These are phyloP conservation scores for Agelaius phoeniceus DNA, from an alignment of 2,113 vertebrate species.

Conservation along the genomic window DNA sequence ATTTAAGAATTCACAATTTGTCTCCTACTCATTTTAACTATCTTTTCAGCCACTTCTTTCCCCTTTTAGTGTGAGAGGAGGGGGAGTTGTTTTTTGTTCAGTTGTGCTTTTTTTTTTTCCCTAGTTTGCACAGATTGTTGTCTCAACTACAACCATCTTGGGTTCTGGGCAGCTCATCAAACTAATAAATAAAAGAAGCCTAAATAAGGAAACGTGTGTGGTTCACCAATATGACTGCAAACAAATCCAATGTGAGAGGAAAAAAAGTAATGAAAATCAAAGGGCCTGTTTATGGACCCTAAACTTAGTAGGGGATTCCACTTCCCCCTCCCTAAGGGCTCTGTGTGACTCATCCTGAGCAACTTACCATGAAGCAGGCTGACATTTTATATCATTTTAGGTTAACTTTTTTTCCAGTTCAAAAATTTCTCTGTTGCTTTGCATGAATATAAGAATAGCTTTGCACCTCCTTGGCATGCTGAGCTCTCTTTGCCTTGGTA, in stretches of 20 bases:
- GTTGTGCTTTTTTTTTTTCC: background rate
- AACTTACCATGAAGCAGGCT: background rate
- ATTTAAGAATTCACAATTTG: background rate
- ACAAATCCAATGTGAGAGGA: background rate
- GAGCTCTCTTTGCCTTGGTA: background rate
- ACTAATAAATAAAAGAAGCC: background rate
- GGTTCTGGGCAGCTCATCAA: background rate
- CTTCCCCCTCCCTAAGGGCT: background rate
- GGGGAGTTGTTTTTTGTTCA: rapidly evolving
- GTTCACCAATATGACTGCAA: background rate
- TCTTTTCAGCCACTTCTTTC: background rate
- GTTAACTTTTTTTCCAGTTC: background rate
- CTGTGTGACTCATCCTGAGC: background rate
- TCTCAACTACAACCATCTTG: background rate
- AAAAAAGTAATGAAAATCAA: background rate
- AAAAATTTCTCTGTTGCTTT: background rate
- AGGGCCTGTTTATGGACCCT: background rate
- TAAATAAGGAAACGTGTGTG: background rate
- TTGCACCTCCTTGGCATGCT: background rate
- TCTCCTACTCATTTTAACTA: background rate
- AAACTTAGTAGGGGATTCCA: background rate
- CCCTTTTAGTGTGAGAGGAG: background rate
- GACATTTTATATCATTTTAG: background rate
- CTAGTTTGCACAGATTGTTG: background rate
- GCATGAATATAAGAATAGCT: background rate